Evolutionary conservation across 2,113 vertebrate genomes (phyloP), one percentile per base, ranked within the genome.

Genomic region (Motacilla alba): DNA sequence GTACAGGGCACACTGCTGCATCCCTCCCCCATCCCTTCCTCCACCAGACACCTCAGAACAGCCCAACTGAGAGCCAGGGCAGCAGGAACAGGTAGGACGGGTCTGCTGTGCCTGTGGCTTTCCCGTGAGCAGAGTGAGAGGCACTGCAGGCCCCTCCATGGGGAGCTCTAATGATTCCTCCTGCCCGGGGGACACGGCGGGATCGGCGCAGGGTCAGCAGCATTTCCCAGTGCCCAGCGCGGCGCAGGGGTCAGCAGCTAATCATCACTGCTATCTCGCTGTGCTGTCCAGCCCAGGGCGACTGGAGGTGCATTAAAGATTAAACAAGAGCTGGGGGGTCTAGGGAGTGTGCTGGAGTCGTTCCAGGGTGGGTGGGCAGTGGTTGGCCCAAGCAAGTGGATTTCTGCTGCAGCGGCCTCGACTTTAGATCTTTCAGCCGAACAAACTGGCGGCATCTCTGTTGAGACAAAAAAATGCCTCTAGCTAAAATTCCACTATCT

Each of bases 401-500:
- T 84, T 90, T 94, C 86, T 95, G 86, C 73, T 31, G 89, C 87
- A 56, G 94, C 91, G 81, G 84, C 95, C 85, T 67, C 68, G 58
- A 95, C 94, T 86, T 96, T 94, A 97, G 97, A 96, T 97, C 94
- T 91, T 79, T 97, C 95, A 97, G 95, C 95, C 93, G 93, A 97
- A 63, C 85, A 95, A 97, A 96, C 95, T 0, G 28, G 82, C 84
- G 86, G 90, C 94, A 95, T 94, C 95, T 96, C 88, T 94, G 88
- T 87, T 93, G 94, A 89, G 80, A 89, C 95, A 94, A 72, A 97
- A 97, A 90, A 97, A 8, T 50, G 96, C 97, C 97, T 97, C 93
- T 28, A 96, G 97, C 96, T 95, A 97, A 97, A 97, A 97, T 97
- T 97, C 97, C 96, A 96, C 86, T 94, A 94, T 97, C 96, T 96